Evolutionary conservation across 2,888 invertebrate genomes (phyloP).

Genomic region (Trisateles emortualis): DNA sequence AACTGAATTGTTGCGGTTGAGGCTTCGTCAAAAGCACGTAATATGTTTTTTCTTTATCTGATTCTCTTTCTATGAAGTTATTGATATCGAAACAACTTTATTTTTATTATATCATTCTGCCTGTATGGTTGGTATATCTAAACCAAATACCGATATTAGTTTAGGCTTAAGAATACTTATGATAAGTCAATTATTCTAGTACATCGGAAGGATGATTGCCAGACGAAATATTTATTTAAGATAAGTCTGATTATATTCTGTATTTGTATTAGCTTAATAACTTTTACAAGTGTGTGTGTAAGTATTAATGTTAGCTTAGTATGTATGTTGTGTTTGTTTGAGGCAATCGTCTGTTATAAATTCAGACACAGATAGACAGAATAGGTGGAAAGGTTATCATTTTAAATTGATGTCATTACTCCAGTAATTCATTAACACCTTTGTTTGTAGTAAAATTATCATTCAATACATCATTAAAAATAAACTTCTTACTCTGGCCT

Average conservation of each 20-base stretch:
- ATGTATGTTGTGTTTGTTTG: background rate
- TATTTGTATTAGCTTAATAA: background rate
- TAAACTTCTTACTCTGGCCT: background rate
- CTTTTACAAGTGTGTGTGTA: background rate
- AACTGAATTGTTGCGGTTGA: constrained; percentile 49
- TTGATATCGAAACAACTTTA: constrained; percentile 1
- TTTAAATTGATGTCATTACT: background rate
- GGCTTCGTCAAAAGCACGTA: constrained; percentile 18
- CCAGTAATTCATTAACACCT: background rate
- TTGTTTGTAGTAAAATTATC: background rate
- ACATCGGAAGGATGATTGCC: constrained; percentile 1
- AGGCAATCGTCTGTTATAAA: background rate
- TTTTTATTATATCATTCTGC: constrained; percentile 2
- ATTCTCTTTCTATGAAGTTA: constrained; percentile 13
- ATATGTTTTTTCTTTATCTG: constrained; percentile 31
- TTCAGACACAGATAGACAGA: background rate
- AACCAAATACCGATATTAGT: background rate
- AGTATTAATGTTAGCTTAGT: background rate
- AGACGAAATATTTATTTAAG: constrained; percentile 4
- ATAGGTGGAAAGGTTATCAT: background rate
- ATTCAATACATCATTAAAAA: background rate
- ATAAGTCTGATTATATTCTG: constrained; percentile 3
- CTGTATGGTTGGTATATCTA: background rate
- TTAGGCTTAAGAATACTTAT: constrained; percentile 1
- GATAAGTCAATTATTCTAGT: constrained; percentile 2